A percentile compares a stretch with the other conserved stretches of the same genome.
Evolutionary conservation across 2,888 invertebrate species (phyloP).

Genomic region (Smittia aterrima): DNA sequence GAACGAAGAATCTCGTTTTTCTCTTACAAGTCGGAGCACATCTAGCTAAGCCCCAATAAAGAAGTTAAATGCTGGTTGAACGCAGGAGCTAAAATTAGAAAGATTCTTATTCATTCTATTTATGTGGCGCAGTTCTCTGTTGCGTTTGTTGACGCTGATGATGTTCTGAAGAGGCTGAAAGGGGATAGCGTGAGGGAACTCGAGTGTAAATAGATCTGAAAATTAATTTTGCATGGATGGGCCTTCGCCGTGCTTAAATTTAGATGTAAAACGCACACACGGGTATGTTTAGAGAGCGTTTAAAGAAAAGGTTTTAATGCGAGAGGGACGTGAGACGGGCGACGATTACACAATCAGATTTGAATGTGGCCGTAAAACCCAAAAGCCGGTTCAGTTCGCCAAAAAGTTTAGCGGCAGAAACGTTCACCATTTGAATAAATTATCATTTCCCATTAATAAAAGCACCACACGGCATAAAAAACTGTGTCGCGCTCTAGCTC

Average conservation of each 20-base stretch:
- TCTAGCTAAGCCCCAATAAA: slow-evolving; percentile 8
- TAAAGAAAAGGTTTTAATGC: neutral
- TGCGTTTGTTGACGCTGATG: neutral
- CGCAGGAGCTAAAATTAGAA: slow-evolving; percentile 18
- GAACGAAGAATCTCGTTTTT: neutral
- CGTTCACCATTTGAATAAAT: slow-evolving; percentile 39
- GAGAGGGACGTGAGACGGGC: neutral
- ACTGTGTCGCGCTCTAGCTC: slow-evolving; percentile 9
- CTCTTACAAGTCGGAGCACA: neutral
- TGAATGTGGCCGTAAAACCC: neutral
- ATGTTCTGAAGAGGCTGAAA: neutral
- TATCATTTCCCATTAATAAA: slow-evolving; percentile 40
- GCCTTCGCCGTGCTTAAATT: neutral
- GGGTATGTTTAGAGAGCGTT: neutral
- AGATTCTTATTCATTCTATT: slow-evolving; percentile 9
- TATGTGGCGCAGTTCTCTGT: neutral
- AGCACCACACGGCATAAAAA: slow-evolving; percentile 16
- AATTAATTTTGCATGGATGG: slow-evolving; percentile 8
- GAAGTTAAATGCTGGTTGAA: slow-evolving; percentile 5
- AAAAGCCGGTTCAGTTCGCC: slow-evolving; percentile 16
- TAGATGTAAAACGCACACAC: neutral
- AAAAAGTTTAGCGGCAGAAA: neutral
- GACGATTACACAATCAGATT: slow-evolving; percentile 17
- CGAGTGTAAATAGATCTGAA: slow-evolving; percentile 2
- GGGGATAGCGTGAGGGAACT: neutral